Conservation (phyloP, 2,888 invertebrate species). For the Mesoligia furuncula region DNA sequence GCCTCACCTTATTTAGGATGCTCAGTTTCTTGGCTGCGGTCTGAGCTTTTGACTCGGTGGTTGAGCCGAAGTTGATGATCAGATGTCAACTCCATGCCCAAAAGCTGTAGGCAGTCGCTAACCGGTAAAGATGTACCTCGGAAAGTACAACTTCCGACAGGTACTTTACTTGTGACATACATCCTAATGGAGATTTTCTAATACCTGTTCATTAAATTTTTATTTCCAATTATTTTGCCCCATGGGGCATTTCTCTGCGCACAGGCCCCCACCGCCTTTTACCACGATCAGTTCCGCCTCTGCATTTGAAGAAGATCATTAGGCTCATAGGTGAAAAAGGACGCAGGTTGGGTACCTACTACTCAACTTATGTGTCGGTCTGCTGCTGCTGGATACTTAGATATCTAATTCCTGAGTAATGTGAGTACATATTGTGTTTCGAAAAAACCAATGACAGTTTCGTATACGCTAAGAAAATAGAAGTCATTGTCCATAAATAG, state of each 20-base stretch:
- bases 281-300: background rate
- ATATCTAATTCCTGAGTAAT: background rate
- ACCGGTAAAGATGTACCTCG: too few relatives aligned
- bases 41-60: too few relatives aligned
- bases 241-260: background rate
- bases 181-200: background rate
- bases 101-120: too few relatives aligned
- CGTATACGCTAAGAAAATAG: background rate
- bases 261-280: background rate
- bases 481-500: background rate
- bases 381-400: background rate
- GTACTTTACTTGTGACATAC: background rate
- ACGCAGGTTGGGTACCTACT: background rate
- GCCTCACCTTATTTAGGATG: too few relatives aligned
- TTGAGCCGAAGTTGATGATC: too few relatives aligned
- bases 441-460: background rate
- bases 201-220: background rate
- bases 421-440: background rate
- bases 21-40: too few relatives aligned
- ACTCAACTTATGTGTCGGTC: background rate
- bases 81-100: too few relatives aligned
- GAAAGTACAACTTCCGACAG: too few relatives aligned
- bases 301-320: background rate
- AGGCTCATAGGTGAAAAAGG: background rate
- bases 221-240: background rate